These are phyloP conservation scores for Paraplagusia blochii DNA, from an alignment of 2,113 vertebrate species.

Conservation along the genomic window DNA sequence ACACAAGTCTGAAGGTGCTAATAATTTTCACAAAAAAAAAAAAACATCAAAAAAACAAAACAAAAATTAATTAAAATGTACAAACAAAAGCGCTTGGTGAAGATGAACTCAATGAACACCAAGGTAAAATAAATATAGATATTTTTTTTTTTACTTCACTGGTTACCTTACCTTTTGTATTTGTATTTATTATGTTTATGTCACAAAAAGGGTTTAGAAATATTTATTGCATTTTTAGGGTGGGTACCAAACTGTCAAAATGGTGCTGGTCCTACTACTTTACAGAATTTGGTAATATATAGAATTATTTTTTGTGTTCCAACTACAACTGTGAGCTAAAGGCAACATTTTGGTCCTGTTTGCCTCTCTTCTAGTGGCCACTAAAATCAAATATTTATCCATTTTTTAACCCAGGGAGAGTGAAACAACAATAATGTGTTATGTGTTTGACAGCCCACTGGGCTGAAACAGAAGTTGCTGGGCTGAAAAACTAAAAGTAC, in stretches of 20 bases:
- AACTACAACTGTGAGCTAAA: background rate
- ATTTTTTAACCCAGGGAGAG: constrained; percentile 13
- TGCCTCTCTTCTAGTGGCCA: constrained; percentile 16
- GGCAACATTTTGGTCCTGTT: background rate
- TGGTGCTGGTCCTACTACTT: too few relatives aligned
- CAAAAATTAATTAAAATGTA: background rate
- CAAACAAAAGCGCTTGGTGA: too few relatives aligned
- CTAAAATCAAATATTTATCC: constrained; percentile 51
- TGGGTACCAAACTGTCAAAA: too few relatives aligned
- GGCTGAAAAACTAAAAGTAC: constrained; percentile 45
- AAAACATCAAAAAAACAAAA: constrained; percentile 4
- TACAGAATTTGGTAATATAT: too few relatives aligned
- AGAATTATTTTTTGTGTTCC: too few relatives aligned
- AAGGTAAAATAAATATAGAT: too few relatives aligned
- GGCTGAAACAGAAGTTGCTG: constrained; percentile 19
- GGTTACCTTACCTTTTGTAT: too few relatives aligned
- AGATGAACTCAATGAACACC: background rate
- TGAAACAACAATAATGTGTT: constrained; percentile 12
- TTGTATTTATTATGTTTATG: too few relatives aligned
- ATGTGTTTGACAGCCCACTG: constrained; percentile 18
- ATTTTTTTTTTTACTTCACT: too few relatives aligned
- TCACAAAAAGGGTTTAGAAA: too few relatives aligned
- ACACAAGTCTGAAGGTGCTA: background rate
- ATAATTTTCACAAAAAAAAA: background rate
- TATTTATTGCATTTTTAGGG: too few relatives aligned